phyloP scores from a whole-genome alignment of 1,140 invertebrate species.

The Linepithema humile region DNA sequence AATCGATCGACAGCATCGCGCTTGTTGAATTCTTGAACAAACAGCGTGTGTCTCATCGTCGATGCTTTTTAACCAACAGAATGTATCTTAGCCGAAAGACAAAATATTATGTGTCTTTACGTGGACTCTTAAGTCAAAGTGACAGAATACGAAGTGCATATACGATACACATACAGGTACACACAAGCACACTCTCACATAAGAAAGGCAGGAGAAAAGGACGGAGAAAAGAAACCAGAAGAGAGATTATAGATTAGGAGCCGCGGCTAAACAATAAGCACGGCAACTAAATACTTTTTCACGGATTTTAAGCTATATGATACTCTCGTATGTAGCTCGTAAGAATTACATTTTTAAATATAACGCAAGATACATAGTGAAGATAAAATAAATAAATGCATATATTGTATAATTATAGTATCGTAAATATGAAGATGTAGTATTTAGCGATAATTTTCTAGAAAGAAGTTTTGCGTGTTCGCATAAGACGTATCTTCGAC shows the following conservation, averaged over 20 bases:
- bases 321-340: constrained; percentile 46
- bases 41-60: constrained; percentile 12
- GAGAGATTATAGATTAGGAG: constrained; percentile 37
- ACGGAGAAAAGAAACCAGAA: neutral
- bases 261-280: neutral
- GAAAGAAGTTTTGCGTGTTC: constrained; percentile 29
- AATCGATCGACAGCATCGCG: neutral
- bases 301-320: constrained; percentile 64
- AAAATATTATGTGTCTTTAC: neutral
- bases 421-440: constrained; percentile 3
- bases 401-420: constrained; percentile 24
- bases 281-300: constrained; percentile 63
- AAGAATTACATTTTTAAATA: constrained; percentile 29
- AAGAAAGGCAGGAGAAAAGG: neutral
- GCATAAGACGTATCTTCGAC: neutral
- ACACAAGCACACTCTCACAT: constrained; percentile 23
- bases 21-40: constrained; percentile 41
- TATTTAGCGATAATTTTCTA: constrained; percentile 57
- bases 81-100: constrained; percentile 11
- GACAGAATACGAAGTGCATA: neutral
- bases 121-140: neutral
- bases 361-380: neutral
- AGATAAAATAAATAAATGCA: constrained; percentile 21
- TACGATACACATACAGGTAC: neutral
- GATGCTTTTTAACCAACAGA: constrained; percentile 38